phyloP scores from a whole-genome alignment of 2,888 invertebrate species.

The Ectemnius lituratus region DNA sequence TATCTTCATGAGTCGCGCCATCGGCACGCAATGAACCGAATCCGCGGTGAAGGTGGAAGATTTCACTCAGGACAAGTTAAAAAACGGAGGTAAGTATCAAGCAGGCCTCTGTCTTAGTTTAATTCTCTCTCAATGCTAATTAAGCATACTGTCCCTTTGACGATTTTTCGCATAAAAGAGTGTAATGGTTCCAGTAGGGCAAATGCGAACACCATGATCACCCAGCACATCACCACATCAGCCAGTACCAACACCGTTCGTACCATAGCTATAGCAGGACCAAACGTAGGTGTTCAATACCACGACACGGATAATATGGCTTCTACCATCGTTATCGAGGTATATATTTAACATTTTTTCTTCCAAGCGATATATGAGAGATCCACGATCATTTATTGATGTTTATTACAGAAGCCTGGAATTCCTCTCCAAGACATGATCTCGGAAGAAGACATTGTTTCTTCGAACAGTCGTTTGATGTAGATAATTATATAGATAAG shows the following conservation, averaged over 20 bases:
- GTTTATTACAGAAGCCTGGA: conserved; percentile 63
- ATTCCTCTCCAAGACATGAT: conserved; percentile 68
- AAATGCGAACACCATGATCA: conserved; percentile 65
- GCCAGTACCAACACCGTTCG: conserved; percentile 67
- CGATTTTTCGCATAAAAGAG: conserved; percentile 57
- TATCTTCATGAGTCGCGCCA: conserved; percentile 99
- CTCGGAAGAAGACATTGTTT: conserved; percentile 64
- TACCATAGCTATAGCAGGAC: conserved; percentile 68
- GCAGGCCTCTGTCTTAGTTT: too few species aligned
- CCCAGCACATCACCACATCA: conserved; percentile 68
- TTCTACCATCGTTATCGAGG: conserved; percentile 70
- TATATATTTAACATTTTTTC: conserved; percentile 29
- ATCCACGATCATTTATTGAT: conserved; percentile 2
- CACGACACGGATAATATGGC: conserved; percentile 70
- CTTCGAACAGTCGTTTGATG: conserved; percentile 62
- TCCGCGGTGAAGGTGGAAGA: conserved; percentile 97
- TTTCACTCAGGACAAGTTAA: conserved; percentile 88
- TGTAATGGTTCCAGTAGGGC: conserved; percentile 61
- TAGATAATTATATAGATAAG: conserved; percentile 43
- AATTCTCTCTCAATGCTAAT: too few species aligned
- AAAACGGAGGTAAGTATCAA: conserved; percentile 71
- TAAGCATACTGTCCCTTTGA: conserved; percentile 38
- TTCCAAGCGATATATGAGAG: neutral
- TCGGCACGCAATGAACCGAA: conserved; percentile 97
- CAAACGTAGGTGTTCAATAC: conserved; percentile 66